Base-by-base conservation (phyloP, 1,140 invertebrate species). In the Leptopilina clavipes region DNA sequence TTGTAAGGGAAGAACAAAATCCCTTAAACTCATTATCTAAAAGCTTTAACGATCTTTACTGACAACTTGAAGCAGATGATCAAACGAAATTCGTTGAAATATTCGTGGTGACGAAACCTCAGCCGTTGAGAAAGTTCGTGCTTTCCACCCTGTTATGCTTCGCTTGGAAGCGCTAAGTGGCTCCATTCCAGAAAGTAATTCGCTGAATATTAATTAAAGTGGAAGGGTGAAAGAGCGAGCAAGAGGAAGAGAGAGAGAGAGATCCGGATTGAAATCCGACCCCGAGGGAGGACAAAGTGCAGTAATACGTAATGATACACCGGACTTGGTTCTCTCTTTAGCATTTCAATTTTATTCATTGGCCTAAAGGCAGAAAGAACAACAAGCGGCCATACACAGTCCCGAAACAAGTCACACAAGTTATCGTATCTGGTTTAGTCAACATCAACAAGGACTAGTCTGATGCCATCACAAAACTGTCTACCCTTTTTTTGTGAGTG, bases 311-410 rank as follows among this genome's bases (percentile, higher is more conserved):
- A 65, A 14, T 70, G n/a, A 19, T 71, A 72, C 71, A 74, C 65
- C 18, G 37, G 14, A 73, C 74, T 70, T 73, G 22, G 59, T 22
- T 40, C 22, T 40, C 79, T 83, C 77, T 79, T 83, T 83, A 85
- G 79, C 80, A 79, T 81, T 83, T 85, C 82, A 85, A 83, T 82
- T 82, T 82, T 83, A 85, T 85, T 81, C 83, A 85, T 85, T 81
- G 80, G 75, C 76, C 56, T 65, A 73, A 72, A 22, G 70, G 76
- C 52, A 48, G 43, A 74, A 77, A 59, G 71, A 45, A 75, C 70
- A 77, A 75, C 76, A 75, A 74, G 25, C 22, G 75, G 45, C 31
- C 73, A 71, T 54, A 25, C 14, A 43, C 17, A 70, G 59, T 65
- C 59, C 5, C 25, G 5, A 31, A 65, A 65, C 59, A 59, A 59